Percentiles rank a stretch among this genome's conserved stretches.
Evolutionary conservation across 2,888 invertebrate genomes (phyloP).

Genomic region (Hylaea fasciaria): DNA sequence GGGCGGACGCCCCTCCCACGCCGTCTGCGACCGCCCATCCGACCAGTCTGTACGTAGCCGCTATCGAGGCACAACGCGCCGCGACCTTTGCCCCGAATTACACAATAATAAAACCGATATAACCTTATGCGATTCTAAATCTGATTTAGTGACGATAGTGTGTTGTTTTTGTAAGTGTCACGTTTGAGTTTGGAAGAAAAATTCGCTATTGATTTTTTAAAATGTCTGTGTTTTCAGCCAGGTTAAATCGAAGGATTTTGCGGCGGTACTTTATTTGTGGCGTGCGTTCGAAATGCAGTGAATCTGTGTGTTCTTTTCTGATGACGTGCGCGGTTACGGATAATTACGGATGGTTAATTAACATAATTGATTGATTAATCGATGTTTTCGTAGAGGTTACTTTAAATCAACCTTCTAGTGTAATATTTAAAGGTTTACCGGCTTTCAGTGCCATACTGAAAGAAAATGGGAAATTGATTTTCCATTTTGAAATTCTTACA

Average conservation of each 20-base stretch:
- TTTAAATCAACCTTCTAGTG: no score
- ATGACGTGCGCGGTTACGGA: conserved; percentile 21
- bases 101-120: conserved; percentile 38
- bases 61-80: conserved; percentile 50
- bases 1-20: conserved; percentile 57
- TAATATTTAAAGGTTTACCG: conserved; percentile 10
- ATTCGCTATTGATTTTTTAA: conserved; percentile 22
- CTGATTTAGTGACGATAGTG: conserved; percentile 36
- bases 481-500: no score
- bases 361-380: conserved; percentile 12
- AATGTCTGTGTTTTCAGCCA: conserved; percentile 2
- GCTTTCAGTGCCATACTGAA: no score
- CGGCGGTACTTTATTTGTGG: conserved; percentile 29
- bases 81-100: conserved; percentile 31
- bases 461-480: no score
- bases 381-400: conserved; percentile 15
- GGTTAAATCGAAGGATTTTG: background rate
- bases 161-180: conserved; percentile 16
- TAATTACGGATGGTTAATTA: conserved; percentile 15
- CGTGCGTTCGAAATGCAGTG: conserved; percentile 34
- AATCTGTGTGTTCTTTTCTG: conserved; percentile 34
- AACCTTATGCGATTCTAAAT: conserved; percentile 39
- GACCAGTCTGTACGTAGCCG: conserved; percentile 56
- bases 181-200: conserved; percentile 30
- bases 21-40: conserved; percentile 37